phyloP scores from a whole-genome alignment of 2,888 invertebrate species.

The Punctoribates punctum region DNA sequence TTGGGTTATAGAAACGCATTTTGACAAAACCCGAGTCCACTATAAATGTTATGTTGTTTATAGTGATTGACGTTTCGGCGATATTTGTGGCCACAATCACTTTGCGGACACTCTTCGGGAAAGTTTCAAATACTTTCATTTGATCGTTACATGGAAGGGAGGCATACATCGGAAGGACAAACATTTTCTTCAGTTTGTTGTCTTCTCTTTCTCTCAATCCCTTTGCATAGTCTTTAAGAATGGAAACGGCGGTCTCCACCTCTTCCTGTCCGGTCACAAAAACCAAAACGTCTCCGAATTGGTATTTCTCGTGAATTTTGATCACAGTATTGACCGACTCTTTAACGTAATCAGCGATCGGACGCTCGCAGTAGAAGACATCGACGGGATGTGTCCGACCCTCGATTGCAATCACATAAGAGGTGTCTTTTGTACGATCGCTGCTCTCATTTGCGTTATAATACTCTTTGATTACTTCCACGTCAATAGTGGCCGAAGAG shows the following conservation, averaged over 20 bases:
- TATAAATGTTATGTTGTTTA: conserved; percentile 86
- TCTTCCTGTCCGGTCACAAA: conserved; percentile 94
- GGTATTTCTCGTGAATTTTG: conserved; percentile 71
- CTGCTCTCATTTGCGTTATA: conserved; percentile 61
- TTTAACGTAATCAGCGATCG: conserved; percentile 53
- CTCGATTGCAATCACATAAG: conserved; percentile 78
- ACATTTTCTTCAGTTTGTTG: conserved; percentile 55
- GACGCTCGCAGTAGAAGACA: conserved; percentile 60
- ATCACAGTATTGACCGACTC: conserved; percentile 80
- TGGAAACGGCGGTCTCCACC: conserved; percentile 66
- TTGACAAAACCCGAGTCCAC: conserved; percentile 96
- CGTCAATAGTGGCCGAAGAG: conserved; percentile 93
- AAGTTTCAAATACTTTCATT: conserved; percentile 73
- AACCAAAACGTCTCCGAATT: conserved; percentile 79
- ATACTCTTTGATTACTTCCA: conserved; percentile 74
- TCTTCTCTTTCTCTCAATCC: conserved; percentile 44
- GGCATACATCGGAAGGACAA: conserved; percentile 86
- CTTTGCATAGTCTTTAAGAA: conserved; percentile 52
- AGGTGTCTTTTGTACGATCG: conserved; percentile 60
- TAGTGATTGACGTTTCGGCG: conserved; percentile 94
- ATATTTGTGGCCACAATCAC: conserved; percentile 92
- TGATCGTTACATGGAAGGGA: conserved; percentile 80
- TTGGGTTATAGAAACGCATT: conserved; percentile 79
- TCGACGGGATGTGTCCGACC: conserved; percentile 84
- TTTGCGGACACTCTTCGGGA: conserved; percentile 70